Evolutionary conservation across 1,140 invertebrate species (phyloP).

Genomic region (Orchesella cincta): DNA sequence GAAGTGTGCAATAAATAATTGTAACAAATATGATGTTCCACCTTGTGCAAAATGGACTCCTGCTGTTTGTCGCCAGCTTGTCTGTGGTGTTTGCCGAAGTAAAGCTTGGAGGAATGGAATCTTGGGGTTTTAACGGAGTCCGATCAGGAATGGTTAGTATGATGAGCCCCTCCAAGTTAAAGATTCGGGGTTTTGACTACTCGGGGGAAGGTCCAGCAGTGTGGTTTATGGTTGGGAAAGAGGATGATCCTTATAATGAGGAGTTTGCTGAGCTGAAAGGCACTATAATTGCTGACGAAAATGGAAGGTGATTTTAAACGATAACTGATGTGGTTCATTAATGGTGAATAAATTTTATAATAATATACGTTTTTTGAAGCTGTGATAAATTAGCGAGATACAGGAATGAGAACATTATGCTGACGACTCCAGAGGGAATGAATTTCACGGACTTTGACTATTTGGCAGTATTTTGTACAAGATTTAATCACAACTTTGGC

Average conservation of each 20-base stretch:
- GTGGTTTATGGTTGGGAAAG: slow-evolving; percentile 48
- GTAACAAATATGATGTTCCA: no score
- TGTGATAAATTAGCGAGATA: slow-evolving; percentile 42
- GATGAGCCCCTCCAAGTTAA: slow-evolving; percentile 42
- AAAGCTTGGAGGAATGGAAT: slow-evolving; percentile 16
- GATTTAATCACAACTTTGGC: slow-evolving; percentile 50
- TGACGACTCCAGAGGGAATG: slow-evolving; percentile 44
- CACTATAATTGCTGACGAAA: slow-evolving; percentile 47
- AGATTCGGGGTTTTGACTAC: slow-evolving; percentile 41
- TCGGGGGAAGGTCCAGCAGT: slow-evolving; percentile 45
- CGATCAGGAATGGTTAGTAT: slow-evolving; percentile 32
- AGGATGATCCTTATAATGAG: slow-evolving; percentile 29
- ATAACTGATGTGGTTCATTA: slow-evolving; percentile 4
- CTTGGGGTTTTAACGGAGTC: slow-evolving; percentile 15
- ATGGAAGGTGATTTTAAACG: slow-evolving; percentile 36
- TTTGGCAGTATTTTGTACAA: slow-evolving; percentile 43
- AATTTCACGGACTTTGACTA: slow-evolving; percentile 45
- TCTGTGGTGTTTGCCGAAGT: not conserved
- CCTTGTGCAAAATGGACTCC: no score
- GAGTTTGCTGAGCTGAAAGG: slow-evolving; percentile 45
- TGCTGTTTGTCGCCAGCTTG: no score
- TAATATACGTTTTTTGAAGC: slow-evolving; percentile 23
- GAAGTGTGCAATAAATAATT: no score
- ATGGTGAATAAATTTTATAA: not conserved
- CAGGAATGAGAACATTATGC: slow-evolving; percentile 34